Percentiles rank a stretch among this genome's conserved stretches.
phyloP scores from a whole-genome alignment of 1,140 invertebrate species.

The silkworm (Bombyx mori) region DNA sequence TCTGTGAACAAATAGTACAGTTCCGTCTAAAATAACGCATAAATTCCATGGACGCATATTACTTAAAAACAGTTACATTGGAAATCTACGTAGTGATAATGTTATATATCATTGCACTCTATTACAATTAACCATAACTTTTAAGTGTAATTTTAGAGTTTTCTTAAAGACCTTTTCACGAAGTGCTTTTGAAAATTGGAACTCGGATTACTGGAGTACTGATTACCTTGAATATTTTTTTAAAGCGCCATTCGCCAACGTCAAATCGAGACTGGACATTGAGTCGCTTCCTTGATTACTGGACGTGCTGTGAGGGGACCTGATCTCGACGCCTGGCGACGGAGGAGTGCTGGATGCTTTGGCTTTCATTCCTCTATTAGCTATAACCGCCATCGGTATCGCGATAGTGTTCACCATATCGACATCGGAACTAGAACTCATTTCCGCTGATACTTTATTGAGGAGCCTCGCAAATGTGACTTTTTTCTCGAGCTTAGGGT shows the following conservation, averaged over 20 bases:
- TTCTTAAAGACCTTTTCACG: no score
- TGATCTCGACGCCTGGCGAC: slow-evolving; percentile 68
- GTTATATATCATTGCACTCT: no score
- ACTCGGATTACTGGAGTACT: neutral
- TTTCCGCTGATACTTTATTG: slow-evolving; percentile 81
- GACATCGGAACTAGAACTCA: slow-evolving; percentile 78
- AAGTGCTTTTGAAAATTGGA: no score
- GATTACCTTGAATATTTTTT: slow-evolving; percentile 60
- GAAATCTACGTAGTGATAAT: no score
- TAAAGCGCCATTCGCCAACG: slow-evolving; percentile 60
- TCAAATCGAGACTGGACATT: slow-evolving; percentile 76
- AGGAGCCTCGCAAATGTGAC: slow-evolving; percentile 82
- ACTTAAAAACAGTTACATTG: no score
- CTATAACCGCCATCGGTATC: slow-evolving; percentile 63
- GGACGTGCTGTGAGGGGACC: slow-evolving; percentile 75
- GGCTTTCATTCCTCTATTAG: slow-evolving; percentile 48
- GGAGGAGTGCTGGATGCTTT: slow-evolving; percentile 70
- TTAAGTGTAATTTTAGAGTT: no score
- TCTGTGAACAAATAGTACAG: slow-evolving; percentile 10
- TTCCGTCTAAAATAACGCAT: no score
- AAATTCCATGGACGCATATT: no score
- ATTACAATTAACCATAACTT: no score
- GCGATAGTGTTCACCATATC: slow-evolving; percentile 72
- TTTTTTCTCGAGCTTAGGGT: slow-evolving; percentile 80
- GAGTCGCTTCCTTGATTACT: slow-evolving; percentile 81